A percentile compares a stretch with the other conserved stretches of the same genome.
phyloP scores from a whole-genome alignment of 1,140 invertebrate genomes.

The Planococcus citri region DNA sequence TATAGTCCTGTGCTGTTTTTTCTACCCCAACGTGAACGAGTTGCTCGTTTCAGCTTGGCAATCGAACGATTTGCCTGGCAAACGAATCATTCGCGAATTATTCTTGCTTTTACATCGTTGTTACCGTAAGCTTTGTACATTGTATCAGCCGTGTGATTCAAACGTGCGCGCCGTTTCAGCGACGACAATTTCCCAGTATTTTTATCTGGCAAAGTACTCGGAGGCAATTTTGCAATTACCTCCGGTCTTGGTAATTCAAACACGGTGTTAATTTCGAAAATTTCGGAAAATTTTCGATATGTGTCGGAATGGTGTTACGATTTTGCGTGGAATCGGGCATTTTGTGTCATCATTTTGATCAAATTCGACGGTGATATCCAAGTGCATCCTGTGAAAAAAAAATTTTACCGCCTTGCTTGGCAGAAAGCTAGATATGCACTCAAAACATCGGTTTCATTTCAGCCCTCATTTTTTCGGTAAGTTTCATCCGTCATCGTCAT shows the following conservation, averaged over 20 bases:
- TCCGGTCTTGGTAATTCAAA: not conserved
- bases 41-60: not conserved
- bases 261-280: constrained; percentile 2
- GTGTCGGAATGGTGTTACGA: not conserved
- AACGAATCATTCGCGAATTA: constrained; percentile 16
- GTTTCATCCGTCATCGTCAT: not conserved
- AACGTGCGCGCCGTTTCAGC: not conserved
- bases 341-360: not conserved
- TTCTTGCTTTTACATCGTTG: not conserved
- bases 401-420: constrained; percentile 8
- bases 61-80: not conserved
- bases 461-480: constrained; percentile 20
- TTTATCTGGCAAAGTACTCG: not conserved
- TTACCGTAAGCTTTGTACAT: not conserved
- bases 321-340: not conserved
- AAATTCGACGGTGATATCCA: not conserved
- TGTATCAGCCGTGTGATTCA: not conserved
- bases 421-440: constrained; percentile 11
- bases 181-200: not conserved
- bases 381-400: constrained; percentile 9
- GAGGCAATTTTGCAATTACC: not conserved
- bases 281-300: constrained; percentile 13
- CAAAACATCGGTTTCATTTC: constrained; percentile 11
- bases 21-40: not conserved
- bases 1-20: no score